phyloP scores from a whole-genome alignment of 2,797 vertebrate genomes.

The Bradypus variegatus region DNA sequence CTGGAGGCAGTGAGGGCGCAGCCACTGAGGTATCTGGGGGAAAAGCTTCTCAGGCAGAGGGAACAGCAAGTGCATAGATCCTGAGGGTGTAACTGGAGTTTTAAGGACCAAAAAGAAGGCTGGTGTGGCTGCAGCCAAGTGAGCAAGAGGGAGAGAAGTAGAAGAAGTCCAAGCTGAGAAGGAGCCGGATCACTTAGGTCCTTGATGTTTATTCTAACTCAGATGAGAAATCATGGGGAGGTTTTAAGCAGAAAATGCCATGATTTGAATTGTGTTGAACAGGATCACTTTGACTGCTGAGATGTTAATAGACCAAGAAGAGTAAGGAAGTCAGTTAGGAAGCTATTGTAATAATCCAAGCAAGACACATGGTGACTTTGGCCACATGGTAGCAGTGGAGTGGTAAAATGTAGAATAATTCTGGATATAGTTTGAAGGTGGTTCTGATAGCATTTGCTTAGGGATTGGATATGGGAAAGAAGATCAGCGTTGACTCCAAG shows the following conservation, averaged over 20 bases:
- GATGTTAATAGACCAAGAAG: neutral
- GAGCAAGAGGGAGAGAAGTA: neutral
- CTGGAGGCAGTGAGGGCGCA: neutral
- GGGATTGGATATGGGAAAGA: neutral
- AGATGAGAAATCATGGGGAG: neutral
- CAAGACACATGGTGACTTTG: neutral
- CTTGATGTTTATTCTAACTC: neutral
- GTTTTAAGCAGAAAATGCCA: neutral
- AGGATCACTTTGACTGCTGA: neutral
- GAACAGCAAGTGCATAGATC: neutral
- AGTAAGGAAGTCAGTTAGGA: neutral
- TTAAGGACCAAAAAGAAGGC: neutral
- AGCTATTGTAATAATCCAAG: neutral
- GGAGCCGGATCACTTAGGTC: neutral
- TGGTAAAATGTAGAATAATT: neutral
- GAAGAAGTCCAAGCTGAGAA: neutral
- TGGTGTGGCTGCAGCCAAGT: neutral
- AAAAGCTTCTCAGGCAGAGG: neutral
- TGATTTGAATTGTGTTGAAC: neutral
- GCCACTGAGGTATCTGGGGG: accelerated
- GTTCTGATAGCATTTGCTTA: neutral
- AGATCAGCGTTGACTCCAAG: neutral
- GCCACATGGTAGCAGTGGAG: neutral
- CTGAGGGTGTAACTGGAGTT: neutral
- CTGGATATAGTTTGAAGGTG: neutral